phyloP scores from a whole-genome alignment of 1,140 invertebrate species.

The Neodiprion virginianus region DNA sequence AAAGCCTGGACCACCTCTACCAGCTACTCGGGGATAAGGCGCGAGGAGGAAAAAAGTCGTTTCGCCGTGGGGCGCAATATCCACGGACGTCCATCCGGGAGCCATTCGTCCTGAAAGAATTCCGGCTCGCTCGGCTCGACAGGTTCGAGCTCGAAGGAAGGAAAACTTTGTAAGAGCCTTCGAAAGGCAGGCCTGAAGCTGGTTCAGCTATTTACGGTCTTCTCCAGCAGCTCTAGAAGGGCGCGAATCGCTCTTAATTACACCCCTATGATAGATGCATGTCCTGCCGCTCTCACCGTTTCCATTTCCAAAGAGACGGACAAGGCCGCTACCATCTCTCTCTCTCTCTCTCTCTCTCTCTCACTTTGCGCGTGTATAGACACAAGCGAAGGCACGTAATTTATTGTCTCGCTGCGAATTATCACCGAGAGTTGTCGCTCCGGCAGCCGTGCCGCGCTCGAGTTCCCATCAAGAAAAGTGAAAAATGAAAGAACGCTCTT shows the following conservation, averaged over 20 bases:
- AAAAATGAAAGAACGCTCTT: not conserved
- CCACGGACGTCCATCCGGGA: constrained; percentile 1
- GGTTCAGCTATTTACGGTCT: not conserved
- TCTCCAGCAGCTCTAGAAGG: not conserved
- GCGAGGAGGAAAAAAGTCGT: not conserved
- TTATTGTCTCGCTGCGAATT: not conserved
- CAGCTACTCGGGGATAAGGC: too few species aligned
- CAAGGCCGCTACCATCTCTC: too few species aligned
- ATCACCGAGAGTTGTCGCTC: not conserved
- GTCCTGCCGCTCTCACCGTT: not conserved
- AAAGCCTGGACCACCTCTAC: too few species aligned
- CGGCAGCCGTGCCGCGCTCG: not conserved
- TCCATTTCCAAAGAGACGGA: not conserved
- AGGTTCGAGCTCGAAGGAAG: too few species aligned
- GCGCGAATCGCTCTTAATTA: not conserved
- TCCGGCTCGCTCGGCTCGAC: not conserved
- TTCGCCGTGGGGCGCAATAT: not conserved
- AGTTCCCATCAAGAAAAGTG: constrained; percentile 2
- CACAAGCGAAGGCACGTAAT: not conserved
- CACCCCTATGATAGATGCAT: not conserved
- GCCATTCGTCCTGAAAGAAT: constrained; percentile 2
- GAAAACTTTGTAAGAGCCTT: not conserved
- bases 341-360: too few species aligned
- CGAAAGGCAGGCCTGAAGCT: not conserved
- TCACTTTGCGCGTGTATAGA: too few species aligned